Evolutionary conservation across 2,797 vertebrate species (phyloP), one percentile per base, ranked within the genome.

Genomic region (Psittacula echo): DNA sequence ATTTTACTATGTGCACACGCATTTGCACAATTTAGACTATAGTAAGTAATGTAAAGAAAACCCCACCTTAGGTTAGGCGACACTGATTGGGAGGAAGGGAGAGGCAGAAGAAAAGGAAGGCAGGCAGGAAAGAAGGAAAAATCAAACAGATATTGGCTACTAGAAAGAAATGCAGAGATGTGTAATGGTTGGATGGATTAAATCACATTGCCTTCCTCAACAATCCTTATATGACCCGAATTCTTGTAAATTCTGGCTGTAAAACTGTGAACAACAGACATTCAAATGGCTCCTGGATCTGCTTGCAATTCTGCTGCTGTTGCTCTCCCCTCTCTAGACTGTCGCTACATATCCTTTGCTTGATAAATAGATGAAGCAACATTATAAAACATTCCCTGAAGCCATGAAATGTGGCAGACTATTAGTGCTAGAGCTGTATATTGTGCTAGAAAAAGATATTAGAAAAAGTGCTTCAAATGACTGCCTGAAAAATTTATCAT

Each of bases 361-460:
- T 89, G 56, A 94, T 91, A 94, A 94, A 94, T 7, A 93, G 44
- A 93, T 54, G 80, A 81, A 90, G 67, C 48, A 89, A 85, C 71
- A 87, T 76, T 77, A 67, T 51, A 90, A 89, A 96, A 95, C 67
- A 76, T n/a, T 75, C 67, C 76, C 71, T 81, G 73, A 94, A 94
- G 89, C 62, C 6, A 6, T 34, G 44, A 92, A 73, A 94, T n/a
- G 37, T 70, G 47, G 72, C 70, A 90, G 85, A 53, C 50, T 78
- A 54, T 42, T 66, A 81, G 62, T 48, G 47, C 54, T 66, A 89
- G 45, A 86, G 58, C 21, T 75, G 34, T 41, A 34, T n/a, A 84
- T 14, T 70, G 30, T 3, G 0, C 61, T 85, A 93, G 64, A 76
- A 95, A 74, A 90, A 75, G 70, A 54, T 85, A 93, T 44, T 62